Base-by-base conservation (phyloP, 2,888 invertebrate genomes). In the Lepidochrysops patricia region DNA sequence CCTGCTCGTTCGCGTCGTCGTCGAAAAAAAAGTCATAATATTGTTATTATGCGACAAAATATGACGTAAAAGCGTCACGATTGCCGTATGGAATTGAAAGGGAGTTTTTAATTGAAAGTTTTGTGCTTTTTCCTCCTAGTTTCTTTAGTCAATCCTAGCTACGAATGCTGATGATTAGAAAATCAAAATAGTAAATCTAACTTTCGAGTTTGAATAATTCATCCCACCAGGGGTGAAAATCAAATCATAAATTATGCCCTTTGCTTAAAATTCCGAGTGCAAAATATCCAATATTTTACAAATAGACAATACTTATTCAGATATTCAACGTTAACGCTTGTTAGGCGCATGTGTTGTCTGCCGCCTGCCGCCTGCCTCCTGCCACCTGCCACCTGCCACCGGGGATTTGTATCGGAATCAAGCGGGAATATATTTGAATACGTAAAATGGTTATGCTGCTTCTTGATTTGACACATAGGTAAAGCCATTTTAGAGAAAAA, bases 331-430 rank as follows among this genome's bases (percentile, higher is more conserved):
- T 50, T 50, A 58, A 58, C 49, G 49, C 49, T 50, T 58, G 58
- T 32, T 58, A 58, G 58, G 23, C 58, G 34, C 50, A 50, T 58
- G 27, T 58, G 57, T 48, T 58, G 43, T 37, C 15, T n/a, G 29
- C 29, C 58, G 29, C 26, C 43, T 48, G 58, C 49, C 58, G 19
- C 12, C 27, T 37, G 37, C 34, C 37, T 25, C 43, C n/a, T n/a
- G n/a, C 29, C 58, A 43, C 26, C 43, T 48, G 58, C 49, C 58
- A 29, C 12, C 27, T 37, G 37, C 34, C 37, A 35, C 43, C n/a
- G 34, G 43, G 58, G 50, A 49, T 58, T 58, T 58, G 34, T 58
- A 50, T 58, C 34, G 58, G 58, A 58, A 50, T 34, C 34, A 50
- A 50, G 50, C 50, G 49, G 32, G 49, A 50, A 58, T 58, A 32